Conservation (phyloP, 2,113 vertebrate genomes). For the Ondatra zibethicus region DNA sequence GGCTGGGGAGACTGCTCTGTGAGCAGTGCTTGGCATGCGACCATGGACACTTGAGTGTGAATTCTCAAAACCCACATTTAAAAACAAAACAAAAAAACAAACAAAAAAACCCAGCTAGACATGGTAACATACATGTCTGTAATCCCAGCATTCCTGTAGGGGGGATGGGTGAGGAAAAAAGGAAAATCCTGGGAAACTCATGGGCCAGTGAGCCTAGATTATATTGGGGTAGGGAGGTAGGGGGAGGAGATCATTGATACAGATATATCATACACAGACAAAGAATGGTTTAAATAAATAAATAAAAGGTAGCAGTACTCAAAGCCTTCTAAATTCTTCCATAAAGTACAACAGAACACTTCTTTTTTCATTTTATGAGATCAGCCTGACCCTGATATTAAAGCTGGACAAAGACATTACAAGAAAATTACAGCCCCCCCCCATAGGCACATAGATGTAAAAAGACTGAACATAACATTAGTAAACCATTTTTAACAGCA, state of each 20-base stretch:
- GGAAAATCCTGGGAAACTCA: not conserved
- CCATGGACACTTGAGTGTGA: not conserved
- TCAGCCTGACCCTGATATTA: slow-evolving; percentile 15
- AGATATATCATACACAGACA: not conserved
- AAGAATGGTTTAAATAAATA: not conserved
- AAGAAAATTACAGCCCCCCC: slow-evolving; percentile 26
- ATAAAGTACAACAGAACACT: slow-evolving; percentile 25
- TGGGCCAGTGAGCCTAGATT: not conserved
- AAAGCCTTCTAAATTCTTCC: slow-evolving; percentile 22
- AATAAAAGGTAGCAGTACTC: not conserved
- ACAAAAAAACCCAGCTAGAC: not conserved
- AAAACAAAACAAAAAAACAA: not conserved
- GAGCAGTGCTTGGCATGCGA: not conserved
- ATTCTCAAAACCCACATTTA: not conserved
- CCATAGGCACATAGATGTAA: not conserved
- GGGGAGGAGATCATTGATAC: not conserved
- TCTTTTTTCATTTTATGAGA: not conserved
- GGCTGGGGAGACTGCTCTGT: not conserved
- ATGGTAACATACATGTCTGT: not conserved
- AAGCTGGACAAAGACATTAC: not conserved
- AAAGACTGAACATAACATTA: slow-evolving; percentile 45
- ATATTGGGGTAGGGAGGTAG: not conserved
- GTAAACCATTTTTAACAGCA: slow-evolving; percentile 18
- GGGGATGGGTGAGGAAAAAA: not conserved
- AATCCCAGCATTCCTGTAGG: not conserved